Conservation (phyloP, 35 echinoderm and acorn worm genomes). For the Eucidaris tribuloides region DNA sequence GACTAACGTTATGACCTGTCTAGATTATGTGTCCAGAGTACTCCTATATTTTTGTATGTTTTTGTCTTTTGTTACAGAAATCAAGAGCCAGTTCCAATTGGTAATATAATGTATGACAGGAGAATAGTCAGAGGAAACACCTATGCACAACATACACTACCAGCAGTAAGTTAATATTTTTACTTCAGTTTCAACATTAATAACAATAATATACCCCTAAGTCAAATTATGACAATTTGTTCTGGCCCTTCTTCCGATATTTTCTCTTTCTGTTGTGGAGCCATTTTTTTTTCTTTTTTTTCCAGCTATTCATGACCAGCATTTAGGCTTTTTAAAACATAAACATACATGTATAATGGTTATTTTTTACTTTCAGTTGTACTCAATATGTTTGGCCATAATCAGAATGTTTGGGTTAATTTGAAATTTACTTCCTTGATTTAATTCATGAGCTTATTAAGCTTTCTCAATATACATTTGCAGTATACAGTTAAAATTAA, state of each 20-base stretch:
- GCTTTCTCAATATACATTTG: too few species aligned
- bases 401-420: not conserved
- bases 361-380: too few species aligned
- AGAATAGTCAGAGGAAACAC: slow-evolving; percentile 95
- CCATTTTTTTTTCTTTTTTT: not conserved
- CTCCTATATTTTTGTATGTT: not conserved
- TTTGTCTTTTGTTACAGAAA: slow-evolving; percentile 64
- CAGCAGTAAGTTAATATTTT: slow-evolving; percentile 72
- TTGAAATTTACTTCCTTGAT: not conserved
- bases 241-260: not conserved
- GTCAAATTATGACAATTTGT: not conserved
- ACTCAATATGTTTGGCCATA: too few species aligned
- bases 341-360: too few species aligned
- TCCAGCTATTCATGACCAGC: too few species aligned
- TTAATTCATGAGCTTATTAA: too few species aligned
- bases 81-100: slow-evolving; percentile 66
- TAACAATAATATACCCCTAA: not conserved
- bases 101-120: slow-evolving; percentile 99
- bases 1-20: too few species aligned
- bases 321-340: too few species aligned
- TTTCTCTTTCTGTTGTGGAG: not conserved
- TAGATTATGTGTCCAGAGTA: not conserved
- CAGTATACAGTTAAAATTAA: too few species aligned
- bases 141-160: slow-evolving; percentile 98
- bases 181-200: not conserved